These are phyloP conservation scores for Campoletis raptor DNA, from an alignment of 2,888 invertebrate species.

Conservation along the genomic window DNA sequence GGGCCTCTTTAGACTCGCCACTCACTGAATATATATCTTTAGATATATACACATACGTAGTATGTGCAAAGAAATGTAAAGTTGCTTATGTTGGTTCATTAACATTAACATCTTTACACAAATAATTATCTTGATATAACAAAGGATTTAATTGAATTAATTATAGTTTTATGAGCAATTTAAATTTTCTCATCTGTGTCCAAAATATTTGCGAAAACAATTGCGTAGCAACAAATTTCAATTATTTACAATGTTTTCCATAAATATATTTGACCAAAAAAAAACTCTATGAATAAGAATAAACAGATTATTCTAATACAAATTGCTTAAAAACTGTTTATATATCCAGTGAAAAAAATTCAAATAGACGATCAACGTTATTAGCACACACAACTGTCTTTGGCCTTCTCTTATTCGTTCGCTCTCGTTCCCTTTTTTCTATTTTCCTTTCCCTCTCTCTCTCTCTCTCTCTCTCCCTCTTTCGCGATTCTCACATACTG, in stretches of 20 bases:
- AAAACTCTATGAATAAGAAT: too few species aligned
- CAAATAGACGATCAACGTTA: neutral
- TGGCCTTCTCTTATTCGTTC: constrained; percentile 42
- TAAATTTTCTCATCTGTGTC: neutral
- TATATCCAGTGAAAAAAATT: neutral
- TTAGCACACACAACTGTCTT: too few species aligned
- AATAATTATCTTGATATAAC: neutral
- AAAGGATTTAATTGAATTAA: neutral
- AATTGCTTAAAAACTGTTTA: too few species aligned
- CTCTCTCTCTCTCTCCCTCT: constrained; percentile 33
- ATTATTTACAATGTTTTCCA: neutral
- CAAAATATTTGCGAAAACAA: neutral
- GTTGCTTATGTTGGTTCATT: neutral
- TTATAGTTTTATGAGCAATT: neutral
- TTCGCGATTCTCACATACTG: constrained; percentile 24
- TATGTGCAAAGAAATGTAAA: constrained; percentile 1
- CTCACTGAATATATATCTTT: constrained; percentile 36
- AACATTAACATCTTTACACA: neutral
- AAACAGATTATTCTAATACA: too few species aligned
- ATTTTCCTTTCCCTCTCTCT: constrained; percentile 33
- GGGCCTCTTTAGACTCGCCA: constrained; percentile 74
- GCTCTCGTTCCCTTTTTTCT: constrained; percentile 34
- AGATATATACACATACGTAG: neutral
- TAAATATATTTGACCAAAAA: neutral
- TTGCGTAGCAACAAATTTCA: neutral